Evolutionary conservation across 2,888 invertebrate genomes (phyloP), one percentile per base, ranked within the genome.

Genomic region (Teleiodes luculella): DNA sequence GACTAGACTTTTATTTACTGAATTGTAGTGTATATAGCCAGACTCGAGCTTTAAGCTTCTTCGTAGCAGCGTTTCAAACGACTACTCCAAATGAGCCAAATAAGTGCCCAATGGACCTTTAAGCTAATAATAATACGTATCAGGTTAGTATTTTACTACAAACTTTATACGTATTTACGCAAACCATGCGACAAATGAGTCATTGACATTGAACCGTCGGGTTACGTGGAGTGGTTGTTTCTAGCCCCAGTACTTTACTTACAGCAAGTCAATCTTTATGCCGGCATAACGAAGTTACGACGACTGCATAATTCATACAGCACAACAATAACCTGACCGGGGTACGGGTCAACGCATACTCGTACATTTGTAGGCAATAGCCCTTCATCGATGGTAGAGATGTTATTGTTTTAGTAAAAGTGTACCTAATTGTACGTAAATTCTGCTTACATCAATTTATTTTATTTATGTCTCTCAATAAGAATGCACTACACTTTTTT

Each of bases 301-400:
- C 70, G 67, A 60, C 65, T 78, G 77, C 74, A 80, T 80, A 72
- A 78, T 78, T 78, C 76, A 81, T 75, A 70, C 63, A 61, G 64
- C 62, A 64, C 62, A 64, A 77, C 78, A 80, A 77, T 78, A 72
- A 72, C 63, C 63, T 64, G 59, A 74, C 72, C 65, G 65, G 60
- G 64, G 61, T 61, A 65, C 61, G 67, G 65, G 70, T 70, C 70
- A 74, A 68, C 63, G 69, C 71, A 75, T 76, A 69, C 63, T 68
- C 71, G 74, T 76, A 69, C 67, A 13, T 37, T 43, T 28, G 13
- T 28, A 28, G 43, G 43, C 43, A 28, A 43, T 43, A 28, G 24
- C 43, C 20, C 28, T n/a, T 43, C 43, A 43, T 43, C 28, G 43
- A 24, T 14, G 14, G 6, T 28, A 24, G 28, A 43, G 24, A 24